Evolutionary conservation across 2,797 vertebrate genomes (phyloP).

Genomic region (Microcaecilia unicolor): DNA sequence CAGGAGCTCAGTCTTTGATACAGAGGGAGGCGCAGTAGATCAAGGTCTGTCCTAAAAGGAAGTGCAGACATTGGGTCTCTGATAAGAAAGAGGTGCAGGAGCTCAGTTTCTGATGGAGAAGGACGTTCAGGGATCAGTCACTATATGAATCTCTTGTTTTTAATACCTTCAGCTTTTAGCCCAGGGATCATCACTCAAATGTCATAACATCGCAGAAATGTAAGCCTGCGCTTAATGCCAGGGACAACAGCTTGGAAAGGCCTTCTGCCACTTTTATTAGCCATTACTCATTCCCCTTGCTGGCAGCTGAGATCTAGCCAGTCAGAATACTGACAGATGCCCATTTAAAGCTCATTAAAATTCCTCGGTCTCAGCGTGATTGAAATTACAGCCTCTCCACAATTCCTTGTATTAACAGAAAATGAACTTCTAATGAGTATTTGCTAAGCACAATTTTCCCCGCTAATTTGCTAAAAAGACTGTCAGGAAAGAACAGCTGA

Average conservation of each 20-base stretch:
- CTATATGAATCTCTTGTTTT: no score
- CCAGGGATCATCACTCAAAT: constrained; percentile 35
- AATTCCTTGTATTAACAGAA: constrained; percentile 52
- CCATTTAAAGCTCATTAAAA: constrained; percentile 60
- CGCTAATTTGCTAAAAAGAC: constrained; percentile 46
- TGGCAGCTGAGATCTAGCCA: constrained; percentile 37
- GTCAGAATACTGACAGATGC: constrained; percentile 50
- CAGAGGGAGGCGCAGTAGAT: no score
- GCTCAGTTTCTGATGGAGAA: background rate
- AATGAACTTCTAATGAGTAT: constrained; percentile 52
- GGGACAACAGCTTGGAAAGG: constrained; percentile 23
- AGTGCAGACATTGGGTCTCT: no score
- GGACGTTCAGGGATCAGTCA: no score
- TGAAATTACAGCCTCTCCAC: constrained; percentile 41
- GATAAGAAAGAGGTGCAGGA: no score
- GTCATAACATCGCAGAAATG: constrained; percentile 43
- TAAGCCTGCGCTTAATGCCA: constrained; percentile 42
- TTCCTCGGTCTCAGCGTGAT: constrained; percentile 45
- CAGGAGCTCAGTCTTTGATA: no score
- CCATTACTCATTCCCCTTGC: constrained; percentile 38
- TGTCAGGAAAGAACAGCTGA: constrained; percentile 34
- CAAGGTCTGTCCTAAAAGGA: no score
- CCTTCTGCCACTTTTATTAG: constrained; percentile 42
- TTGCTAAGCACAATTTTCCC: constrained; percentile 44
- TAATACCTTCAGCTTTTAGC: constrained; percentile 21